Base-by-base conservation (phyloP, 2,113 vertebrate species). In the Tachuris rubrigastra region DNA sequence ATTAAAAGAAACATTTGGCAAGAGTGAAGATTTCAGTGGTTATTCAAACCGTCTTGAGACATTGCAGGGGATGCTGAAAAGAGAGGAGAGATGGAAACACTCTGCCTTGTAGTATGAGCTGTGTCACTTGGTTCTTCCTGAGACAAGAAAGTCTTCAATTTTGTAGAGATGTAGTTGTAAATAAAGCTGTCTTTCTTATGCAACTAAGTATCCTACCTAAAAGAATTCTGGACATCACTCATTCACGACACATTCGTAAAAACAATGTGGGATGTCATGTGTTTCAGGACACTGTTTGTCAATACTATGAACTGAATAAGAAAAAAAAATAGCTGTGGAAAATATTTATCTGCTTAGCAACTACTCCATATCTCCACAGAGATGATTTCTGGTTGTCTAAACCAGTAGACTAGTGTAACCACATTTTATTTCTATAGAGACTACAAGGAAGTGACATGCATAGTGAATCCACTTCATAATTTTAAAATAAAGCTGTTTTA, bases 201-300 rank as follows among this genome's bases (percentile, higher is more conserved):
- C 7, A 65, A 11, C 6, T 39, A 53, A 47, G 6, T 16, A 37
- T 35, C 46, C 37, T 44, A 27, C 41, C 21, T 23, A 24, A 65
- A 25, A 63, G 33, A 44, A 79, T 11, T 62, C 31, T 73, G 53
- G 31, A 68, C 24, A 49, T 44, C 24, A 21, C 10, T 79, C 33
- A 39, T 65, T 62, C 41, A 41, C 22, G 10, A 30, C 65, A 69
- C 5, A 20, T 52, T 68, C 16, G n/a, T 15, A 30, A 59, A 60
- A 95, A 25, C 12, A 63, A 11, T 3, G 0, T 1, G 8, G 3
- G 5, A 1, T 47, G 12, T 12, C 4, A 5, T 9, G 5, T 52
- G 15, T 21, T 92, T 88, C 76, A 80, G n/a, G 17, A 33, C 20
- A 30, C 13, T 35, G 8, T 39, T 71, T 87, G 24, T 55, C 27